phyloP scores from a whole-genome alignment of 2,113 vertebrate species.

The Sceloporus tristichus region DNA sequence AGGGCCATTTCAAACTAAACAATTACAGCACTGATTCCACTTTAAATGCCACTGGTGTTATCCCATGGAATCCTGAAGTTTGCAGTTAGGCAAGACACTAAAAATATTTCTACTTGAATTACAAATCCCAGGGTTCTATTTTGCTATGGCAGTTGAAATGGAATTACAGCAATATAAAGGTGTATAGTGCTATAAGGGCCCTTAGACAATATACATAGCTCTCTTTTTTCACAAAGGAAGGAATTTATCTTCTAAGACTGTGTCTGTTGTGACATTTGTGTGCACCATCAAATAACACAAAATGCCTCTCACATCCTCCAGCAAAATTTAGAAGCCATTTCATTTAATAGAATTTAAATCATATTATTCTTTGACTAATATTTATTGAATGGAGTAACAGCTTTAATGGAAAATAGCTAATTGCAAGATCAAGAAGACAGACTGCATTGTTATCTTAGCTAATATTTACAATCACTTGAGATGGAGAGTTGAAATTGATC shows the following conservation, averaged over 20 bases:
- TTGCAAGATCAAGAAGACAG: neutral
- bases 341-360: neutral
- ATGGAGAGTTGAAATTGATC: neutral
- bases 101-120: too few relatives aligned
- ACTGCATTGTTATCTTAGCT: neutral
- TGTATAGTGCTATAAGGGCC: too few relatives aligned
- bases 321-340: too few relatives aligned
- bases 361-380: neutral
- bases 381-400: neutral
- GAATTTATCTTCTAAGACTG: neutral
- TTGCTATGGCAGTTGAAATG: too few relatives aligned
- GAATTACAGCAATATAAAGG: too few relatives aligned
- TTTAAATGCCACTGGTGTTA: too few relatives aligned
- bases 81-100: too few relatives aligned
- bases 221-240: neutral
- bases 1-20: too few relatives aligned
- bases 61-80: too few relatives aligned
- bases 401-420: neutral
- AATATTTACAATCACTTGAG: constrained; percentile 25
- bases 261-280: neutral
- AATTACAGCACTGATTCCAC: too few relatives aligned
- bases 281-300: neutral
- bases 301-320: neutral
- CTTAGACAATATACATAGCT: too few relatives aligned
- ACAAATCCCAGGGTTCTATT: too few relatives aligned